These are phyloP conservation scores for Melanaphis sacchari DNA, from an alignment of 1,140 invertebrate species.

Conservation along the genomic window DNA sequence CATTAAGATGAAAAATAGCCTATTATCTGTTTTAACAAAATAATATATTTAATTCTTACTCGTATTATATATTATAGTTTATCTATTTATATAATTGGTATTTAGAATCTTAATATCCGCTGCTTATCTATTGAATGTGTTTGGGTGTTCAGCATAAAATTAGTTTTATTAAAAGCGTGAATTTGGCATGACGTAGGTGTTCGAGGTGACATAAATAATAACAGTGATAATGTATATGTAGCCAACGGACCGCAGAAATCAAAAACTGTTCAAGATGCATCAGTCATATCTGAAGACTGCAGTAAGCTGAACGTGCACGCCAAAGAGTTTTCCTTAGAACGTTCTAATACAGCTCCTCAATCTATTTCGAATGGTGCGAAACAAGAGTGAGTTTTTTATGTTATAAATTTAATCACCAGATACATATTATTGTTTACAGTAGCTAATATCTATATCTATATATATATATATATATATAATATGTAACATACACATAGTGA, in stretches of 20 bases:
- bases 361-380: slow-evolving; percentile 3
- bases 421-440: background rate
- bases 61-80: background rate
- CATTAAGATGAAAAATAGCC: background rate
- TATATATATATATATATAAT: background rate
- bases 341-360: slow-evolving; percentile 46
- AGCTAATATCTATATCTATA: background rate
- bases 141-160: background rate
- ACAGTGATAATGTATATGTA: slow-evolving; percentile 52
- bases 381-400: slow-evolving; percentile 19
- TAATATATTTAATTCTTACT: background rate
- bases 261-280: background rate
- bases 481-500: no score
- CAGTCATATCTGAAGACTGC: slow-evolving; percentile 45
- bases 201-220: slow-evolving; percentile 54
- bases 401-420: background rate
- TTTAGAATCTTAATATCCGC: background rate
- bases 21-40: background rate
- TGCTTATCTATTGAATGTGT: background rate
- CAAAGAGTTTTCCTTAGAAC: slow-evolving; percentile 77
- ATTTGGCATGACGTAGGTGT: slow-evolving; percentile 40
- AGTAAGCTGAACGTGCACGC: slow-evolving; percentile 81
- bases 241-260: slow-evolving; percentile 45
- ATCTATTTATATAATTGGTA: no score
- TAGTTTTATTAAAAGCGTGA: background rate